Conservation (phyloP, 2,113 vertebrate genomes). For the Helogale parvula region DNA sequence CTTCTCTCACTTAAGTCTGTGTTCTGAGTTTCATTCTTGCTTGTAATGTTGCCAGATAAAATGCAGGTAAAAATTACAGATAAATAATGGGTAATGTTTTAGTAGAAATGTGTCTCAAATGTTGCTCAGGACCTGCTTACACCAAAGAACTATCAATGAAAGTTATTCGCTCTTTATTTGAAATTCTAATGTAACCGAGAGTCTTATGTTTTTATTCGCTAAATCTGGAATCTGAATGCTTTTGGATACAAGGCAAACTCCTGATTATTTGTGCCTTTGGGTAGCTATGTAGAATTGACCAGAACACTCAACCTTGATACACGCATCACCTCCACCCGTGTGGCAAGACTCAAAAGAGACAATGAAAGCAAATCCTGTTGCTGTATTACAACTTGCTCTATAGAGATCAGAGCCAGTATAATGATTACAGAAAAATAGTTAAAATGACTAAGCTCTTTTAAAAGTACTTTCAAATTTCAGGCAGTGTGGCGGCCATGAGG, state of each 20-base stretch:
- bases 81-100: background rate
- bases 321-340: background rate
- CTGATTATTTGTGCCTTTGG: background rate
- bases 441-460: background rate
- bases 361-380: background rate
- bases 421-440: background rate
- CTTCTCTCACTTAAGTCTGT: background rate
- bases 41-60: background rate
- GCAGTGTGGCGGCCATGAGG: background rate
- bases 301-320: background rate
- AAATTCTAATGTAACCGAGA: background rate
- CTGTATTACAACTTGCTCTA: background rate
- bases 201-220: background rate
- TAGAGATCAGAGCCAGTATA: background rate
- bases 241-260: background rate
- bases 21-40: background rate
- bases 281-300: background rate
- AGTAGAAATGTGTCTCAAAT: background rate
- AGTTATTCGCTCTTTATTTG: background rate
- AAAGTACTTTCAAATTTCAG: background rate
- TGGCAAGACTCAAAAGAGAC: background rate
- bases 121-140: background rate
- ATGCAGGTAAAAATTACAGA: background rate
- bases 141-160: background rate
- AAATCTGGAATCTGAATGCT: background rate